Base-by-base conservation (phyloP, 1,140 invertebrate species). In the Ctenoplectra terminalis region DNA sequence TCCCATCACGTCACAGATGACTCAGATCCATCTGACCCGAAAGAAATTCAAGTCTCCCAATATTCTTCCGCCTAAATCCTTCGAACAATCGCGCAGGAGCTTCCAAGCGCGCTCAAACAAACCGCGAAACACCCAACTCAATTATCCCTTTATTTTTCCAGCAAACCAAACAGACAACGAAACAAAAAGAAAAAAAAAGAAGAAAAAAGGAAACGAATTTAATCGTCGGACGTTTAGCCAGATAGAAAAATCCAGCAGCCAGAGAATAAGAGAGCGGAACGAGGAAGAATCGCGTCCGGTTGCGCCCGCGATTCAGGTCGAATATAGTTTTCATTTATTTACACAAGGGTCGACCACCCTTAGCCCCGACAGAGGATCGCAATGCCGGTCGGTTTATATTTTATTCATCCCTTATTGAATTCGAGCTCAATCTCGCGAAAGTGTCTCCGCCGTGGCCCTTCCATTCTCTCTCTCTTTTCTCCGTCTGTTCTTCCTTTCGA, bases 381-480 rank as follows among this genome's bases (percentile, higher is more conserved):
- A 82, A 83, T 77, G 80, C 87, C 80, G 85, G 54, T 87, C 88
- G 89, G 88, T 91, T 92, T 92, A 93, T 94, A 94, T 94, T 93
- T 94, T 94, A 94, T 94, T 94, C 92, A 94, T 93, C 90, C 90
- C 91, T 91, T 92, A 93, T 93, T 93, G 92, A 93, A 94, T 93
- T 93, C 89, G 84, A 90, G 90, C 92, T 92, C 92, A 93, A 93
- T 93, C 93, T 93, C 89, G 89, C 88, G 88, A 93, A 91, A 92
- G 92, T 92, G 91, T 92, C 92, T 93, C 91, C 90, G 84, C 89
- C 86, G 64, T 81, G 87, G 58, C 67, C 70, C 73, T 73, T 80
- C 74, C 60, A 80, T 79, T 84, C 77, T 73, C 56, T 82, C 74
- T 80, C 37, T 80, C 50, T n/a, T 8, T 9, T 23, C 82, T 64